Evolutionary conservation across 1,140 invertebrate species (phyloP).

Genomic region (Octopus sinensis): DNA sequence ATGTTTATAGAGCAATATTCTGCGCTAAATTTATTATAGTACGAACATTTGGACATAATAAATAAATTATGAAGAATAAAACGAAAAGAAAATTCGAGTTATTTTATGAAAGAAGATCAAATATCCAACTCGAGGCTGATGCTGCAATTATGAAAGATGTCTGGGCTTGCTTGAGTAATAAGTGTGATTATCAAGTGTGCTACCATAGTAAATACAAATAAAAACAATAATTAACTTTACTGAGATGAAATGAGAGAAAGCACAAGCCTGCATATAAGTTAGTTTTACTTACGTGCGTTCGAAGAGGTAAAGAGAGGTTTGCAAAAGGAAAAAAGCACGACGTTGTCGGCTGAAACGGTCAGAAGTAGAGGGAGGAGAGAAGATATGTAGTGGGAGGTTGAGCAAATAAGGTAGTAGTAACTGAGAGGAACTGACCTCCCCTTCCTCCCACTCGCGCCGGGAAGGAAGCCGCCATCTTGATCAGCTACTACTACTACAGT

Average conservation of each 20-base stretch:
- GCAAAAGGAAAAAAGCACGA: background rate
- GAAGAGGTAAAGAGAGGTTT: background rate
- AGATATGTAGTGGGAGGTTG: background rate
- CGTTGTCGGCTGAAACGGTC: background rate
- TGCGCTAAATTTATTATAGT: too few species aligned
- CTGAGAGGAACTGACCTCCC: background rate
- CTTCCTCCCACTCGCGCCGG: background rate
- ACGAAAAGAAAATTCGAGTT: too few species aligned
- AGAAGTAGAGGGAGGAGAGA: background rate
- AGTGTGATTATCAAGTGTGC: background rate
- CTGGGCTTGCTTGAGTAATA: background rate
- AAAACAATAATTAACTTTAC: background rate
- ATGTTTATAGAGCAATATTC: too few species aligned
- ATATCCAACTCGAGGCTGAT: background rate
- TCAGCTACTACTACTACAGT: too few species aligned
- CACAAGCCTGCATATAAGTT: too few species aligned
- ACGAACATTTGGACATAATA: too few species aligned
- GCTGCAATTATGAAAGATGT: background rate
- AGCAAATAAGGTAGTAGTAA: background rate
- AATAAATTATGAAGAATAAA: too few species aligned
- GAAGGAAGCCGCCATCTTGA: conserved; percentile 10
- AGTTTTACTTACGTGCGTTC: too few species aligned
- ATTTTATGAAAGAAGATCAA: too few species aligned
- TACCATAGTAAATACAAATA: too few species aligned
- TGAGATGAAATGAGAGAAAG: background rate